Base-by-base conservation (phyloP, 1,140 invertebrate species). In the Anagrus nilaparvatae region DNA sequence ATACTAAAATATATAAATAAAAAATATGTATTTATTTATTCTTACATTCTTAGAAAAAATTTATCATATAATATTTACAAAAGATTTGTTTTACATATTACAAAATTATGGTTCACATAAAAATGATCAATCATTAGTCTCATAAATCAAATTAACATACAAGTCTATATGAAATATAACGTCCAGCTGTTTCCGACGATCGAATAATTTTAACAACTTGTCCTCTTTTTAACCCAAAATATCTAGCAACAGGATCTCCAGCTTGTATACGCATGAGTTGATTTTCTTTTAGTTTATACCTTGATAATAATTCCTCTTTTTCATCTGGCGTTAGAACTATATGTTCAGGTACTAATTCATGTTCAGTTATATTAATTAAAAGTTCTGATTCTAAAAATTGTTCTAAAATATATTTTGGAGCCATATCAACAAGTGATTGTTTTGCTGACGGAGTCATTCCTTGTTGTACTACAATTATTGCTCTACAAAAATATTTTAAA, bases 361-460 rank as follows among this genome's bases (percentile, higher is more conserved):
- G 97, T 65, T 99, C 96, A 5, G 96, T 99, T 19, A 99, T 98
- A 63, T 99, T 99, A 34, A 99, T 95, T 5, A 99, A 69, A 16
- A 99, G 67, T 67, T 99, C 97, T 1, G 94, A 93, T 70, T 99
- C 97, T 9, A 98, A 61, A 67, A 99, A 99, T 55, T 98, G 90
- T 72, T 99, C 97, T 35, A 99, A 66, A 55, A 96, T 97, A 59
- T 99, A 99, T 67, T 99, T 99, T 0, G 95, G 95, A 2, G 94
- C 93, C 94, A 99, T 97, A 55, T 99, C 96, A 5, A 89, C 82
- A 31, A 99, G 65, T 0, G 92, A 90, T 71, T 97, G 93, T 70
- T 99, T 99, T 2, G 97, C 97, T 23, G 93, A 97, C 5, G 97
- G 96, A 10, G 97, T 99, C 93, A 99, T 98, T 34, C 95, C 93